These are phyloP conservation scores for Desmodus rotundus DNA, from an alignment of 2,113 vertebrate genomes.

Conservation along the genomic window DNA sequence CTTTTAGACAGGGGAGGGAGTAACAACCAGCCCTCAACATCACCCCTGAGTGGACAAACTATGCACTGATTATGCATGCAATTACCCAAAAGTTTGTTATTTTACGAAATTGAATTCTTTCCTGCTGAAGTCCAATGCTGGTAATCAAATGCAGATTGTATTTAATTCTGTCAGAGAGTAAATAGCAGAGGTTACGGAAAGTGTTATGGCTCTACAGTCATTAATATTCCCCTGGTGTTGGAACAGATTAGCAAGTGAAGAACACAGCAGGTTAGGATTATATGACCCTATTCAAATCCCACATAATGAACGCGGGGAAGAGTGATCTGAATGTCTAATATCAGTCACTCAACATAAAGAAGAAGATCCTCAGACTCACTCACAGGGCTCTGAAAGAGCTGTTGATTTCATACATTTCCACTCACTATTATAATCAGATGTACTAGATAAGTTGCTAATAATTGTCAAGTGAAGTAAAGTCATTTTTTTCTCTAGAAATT, in stretches of 20 bases:
- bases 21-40: not conserved
- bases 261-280: constrained; percentile 41
- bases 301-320: constrained; percentile 19
- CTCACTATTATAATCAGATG: constrained; percentile 34
- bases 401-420: constrained; percentile 44
- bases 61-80: constrained; percentile 53
- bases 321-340: constrained; percentile 54
- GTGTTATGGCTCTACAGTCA: not conserved
- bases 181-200: constrained; percentile 33
- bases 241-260: constrained; percentile 41
- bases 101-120: constrained; percentile 59
- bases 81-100: constrained; percentile 66
- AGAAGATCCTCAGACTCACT: not conserved
- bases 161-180: constrained; percentile 20
- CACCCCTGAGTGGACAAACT: constrained; percentile 26
- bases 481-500: not conserved
- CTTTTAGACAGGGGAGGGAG: not conserved
- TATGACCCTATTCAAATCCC: constrained; percentile 38
- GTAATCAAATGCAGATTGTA: constrained; percentile 58
- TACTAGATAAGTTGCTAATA: constrained; percentile 47
- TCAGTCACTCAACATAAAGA: constrained; percentile 21
- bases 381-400: constrained; percentile 35
- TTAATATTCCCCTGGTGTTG: constrained; percentile 46
- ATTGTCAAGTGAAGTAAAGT: constrained; percentile 4
- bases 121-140: constrained; percentile 15